These are phyloP conservation scores for Syngnathus floridae DNA, from an alignment of 2,113 vertebrate species.

Conservation along the genomic window DNA sequence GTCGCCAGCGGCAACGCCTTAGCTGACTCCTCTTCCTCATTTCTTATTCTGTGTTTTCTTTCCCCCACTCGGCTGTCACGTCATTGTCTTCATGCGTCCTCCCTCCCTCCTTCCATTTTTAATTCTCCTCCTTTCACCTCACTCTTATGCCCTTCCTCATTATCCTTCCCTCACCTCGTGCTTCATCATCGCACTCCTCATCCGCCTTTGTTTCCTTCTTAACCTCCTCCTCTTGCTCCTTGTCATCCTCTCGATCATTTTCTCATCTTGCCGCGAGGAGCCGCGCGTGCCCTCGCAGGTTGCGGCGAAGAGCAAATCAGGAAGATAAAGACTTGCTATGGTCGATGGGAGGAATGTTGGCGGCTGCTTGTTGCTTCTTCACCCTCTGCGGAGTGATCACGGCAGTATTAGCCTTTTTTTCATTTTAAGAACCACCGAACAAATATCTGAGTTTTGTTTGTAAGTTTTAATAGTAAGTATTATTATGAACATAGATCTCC, in stretches of 20 bases:
- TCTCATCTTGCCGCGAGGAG: neutral
- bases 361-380: neutral
- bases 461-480: too few species aligned
- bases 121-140: neutral
- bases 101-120: neutral
- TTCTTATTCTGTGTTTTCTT: constrained; percentile 5
- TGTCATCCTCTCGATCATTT: neutral
- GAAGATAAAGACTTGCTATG: neutral
- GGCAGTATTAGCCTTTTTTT: neutral
- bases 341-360: neutral
- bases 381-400: neutral
- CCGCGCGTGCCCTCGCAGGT: neutral
- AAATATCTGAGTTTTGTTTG: neutral
- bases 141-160: neutral
- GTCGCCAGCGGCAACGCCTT: constrained; percentile 37
- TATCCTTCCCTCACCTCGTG: neutral
- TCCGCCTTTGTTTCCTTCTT: neutral
- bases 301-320: neutral
- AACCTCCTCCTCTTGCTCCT: neutral
- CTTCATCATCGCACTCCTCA: neutral
- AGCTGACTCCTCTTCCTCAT: constrained; percentile 35
- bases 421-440: neutral
- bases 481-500: too few species aligned
- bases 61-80: neutral
- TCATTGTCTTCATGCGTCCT: constrained; percentile 22